Conservation (phyloP, 2,888 invertebrate species). For the Drosophila engyochracea region DNA sequence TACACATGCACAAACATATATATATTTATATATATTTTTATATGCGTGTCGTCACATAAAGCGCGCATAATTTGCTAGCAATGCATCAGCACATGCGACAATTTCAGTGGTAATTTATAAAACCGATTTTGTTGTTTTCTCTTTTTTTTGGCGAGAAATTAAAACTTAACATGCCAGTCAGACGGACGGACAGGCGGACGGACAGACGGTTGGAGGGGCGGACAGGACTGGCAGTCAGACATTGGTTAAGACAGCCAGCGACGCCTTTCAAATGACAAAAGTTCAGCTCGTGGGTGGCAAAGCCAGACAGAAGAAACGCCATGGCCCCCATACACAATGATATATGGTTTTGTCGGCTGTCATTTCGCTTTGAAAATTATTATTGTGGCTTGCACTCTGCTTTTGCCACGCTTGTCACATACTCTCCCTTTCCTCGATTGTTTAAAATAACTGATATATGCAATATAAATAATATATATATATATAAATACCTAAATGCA, state of each 20-base stretch:
- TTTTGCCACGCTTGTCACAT: constrained; percentile 36
- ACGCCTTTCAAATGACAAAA: constrained; percentile 80
- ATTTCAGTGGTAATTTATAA: constrained; percentile 77
- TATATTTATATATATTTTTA: not conserved
- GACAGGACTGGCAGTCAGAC: constrained; percentile 51
- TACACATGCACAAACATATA: not conserved
- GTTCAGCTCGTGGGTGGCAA: constrained; percentile 80
- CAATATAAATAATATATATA: not conserved
- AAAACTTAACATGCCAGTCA: constrained; percentile 59
- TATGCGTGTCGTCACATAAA: constrained; percentile 39
- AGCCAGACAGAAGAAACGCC: constrained; percentile 66
- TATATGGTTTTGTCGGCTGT: constrained; percentile 84
- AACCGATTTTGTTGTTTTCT: constrained; percentile 44
- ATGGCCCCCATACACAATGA: constrained; percentile 66
- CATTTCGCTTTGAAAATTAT: constrained; percentile 78
- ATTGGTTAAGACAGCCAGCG: constrained; percentile 70
- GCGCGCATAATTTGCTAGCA: constrained; percentile 78
- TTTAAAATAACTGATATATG: not conserved
- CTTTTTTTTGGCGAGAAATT: constrained; percentile 61
- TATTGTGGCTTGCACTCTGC: constrained; percentile 66
- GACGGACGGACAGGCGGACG: not conserved
- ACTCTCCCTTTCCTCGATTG: constrained; percentile 9
- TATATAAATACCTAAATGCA: not conserved
- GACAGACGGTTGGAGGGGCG: not conserved
- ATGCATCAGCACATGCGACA: constrained; percentile 77